Evolutionary conservation across 2,888 invertebrate genomes (phyloP), one percentile per base, ranked within the genome.

Genomic region (Sphinx pinastri): DNA sequence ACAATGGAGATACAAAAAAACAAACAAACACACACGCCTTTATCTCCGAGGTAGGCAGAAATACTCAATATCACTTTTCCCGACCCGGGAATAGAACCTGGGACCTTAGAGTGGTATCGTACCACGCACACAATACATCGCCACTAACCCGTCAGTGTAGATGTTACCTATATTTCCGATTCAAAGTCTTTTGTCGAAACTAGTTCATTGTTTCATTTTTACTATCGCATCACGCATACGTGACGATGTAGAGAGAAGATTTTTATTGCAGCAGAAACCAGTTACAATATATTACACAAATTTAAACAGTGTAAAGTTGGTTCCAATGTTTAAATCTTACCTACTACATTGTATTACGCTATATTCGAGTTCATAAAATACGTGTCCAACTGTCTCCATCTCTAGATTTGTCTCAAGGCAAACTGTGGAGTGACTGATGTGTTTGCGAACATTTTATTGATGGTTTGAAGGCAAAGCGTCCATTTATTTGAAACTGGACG

Each of bases 381-480:
- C 47, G 57, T 57, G 55, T 57, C 47, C 54, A 57, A 68, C 57
- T 68, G 68, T 68, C 68, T 47, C 57, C 68, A 47, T 47, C 55
- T 19, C 47, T 49, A 25, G 57, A 57, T 68, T 76, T 82, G 82
- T 78, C 77, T 76, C 76, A 84, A 83, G 81, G 79, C 82, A 75
- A 69, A 71, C 63, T 47, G 47, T 49, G 19, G 47, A 11, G 70
- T 81, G 84, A 88, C 79, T 81, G 81, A 88, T 85, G 83, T 83
- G 84, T 85, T 84, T 81, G 81, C 77, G 80, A 86, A 84, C 84
- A 80, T 87, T 84, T 87, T 88, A 89, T 89, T 87, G 88, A 89
- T 89, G 88, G 82, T 81, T 83, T 81, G 81, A 82, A 80, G 79
- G 81, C 75, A 81, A 76, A 74, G 77, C 82, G 81, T 77, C 82